A percentile compares a stretch with the other conserved stretches of the same genome.
These are phyloP conservation scores for Mola mola DNA, from an alignment of 2,113 vertebrate genomes.

Conservation along the genomic window DNA sequence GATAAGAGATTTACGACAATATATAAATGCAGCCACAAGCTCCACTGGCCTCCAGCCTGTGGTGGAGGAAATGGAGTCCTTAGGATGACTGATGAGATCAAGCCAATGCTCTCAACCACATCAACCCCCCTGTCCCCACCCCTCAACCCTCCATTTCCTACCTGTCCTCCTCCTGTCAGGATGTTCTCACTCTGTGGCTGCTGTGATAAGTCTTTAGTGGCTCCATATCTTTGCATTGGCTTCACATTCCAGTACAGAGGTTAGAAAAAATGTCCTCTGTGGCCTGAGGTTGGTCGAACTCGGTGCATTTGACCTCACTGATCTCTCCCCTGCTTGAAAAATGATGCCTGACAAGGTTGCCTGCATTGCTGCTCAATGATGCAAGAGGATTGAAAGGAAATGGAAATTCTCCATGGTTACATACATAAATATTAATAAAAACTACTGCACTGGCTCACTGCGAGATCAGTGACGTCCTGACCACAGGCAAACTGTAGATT, in stretches of 20 bases:
- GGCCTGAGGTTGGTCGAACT: constrained; percentile 41
- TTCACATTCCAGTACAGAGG: constrained; percentile 59
- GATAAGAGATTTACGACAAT: constrained; percentile 79
- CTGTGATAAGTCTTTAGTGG: constrained; percentile 55
- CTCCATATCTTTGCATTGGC: constrained; percentile 52
- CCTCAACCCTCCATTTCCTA: constrained; percentile 49
- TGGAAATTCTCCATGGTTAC: constrained; percentile 33
- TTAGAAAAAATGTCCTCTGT: constrained; percentile 41
- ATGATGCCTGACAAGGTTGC: constrained; percentile 64
- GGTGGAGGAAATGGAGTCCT: constrained; percentile 78
- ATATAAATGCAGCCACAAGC: constrained; percentile 76
- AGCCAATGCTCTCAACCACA: constrained; percentile 61
- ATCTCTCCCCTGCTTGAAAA: constrained; percentile 38
- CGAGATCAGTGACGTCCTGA: no score
- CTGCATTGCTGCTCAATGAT: constrained; percentile 47
- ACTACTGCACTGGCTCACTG: no score
- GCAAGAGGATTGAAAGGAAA: constrained; percentile 43
- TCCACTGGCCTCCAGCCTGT: constrained; percentile 64
- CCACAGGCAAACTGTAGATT: no score
- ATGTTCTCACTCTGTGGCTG: constrained; percentile 57
- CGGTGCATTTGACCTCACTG: constrained; percentile 21
- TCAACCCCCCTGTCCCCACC: constrained; percentile 27
- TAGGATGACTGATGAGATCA: constrained; percentile 79
- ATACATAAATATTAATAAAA: constrained; percentile 21
- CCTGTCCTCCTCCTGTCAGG: constrained; percentile 37